phyloP scores from a whole-genome alignment of 2,888 invertebrate genomes.

The Troides helena region DNA sequence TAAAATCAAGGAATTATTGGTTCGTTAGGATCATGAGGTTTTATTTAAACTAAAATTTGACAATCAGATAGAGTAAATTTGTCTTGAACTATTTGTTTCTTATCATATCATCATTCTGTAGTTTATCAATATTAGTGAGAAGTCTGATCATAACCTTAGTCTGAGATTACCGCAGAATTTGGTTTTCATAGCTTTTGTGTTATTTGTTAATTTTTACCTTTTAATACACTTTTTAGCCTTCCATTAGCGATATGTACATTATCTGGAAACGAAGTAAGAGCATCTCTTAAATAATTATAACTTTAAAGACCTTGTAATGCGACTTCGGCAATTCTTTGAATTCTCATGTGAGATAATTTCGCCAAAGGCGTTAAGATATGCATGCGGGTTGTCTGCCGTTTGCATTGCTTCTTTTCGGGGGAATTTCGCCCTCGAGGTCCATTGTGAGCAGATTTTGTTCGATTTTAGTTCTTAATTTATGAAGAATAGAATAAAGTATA shows the following conservation, averaged over 20 bases:
- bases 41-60: no score
- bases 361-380: conserved; percentile 20
- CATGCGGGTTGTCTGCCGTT: background rate
- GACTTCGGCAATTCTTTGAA: conserved; percentile 7
- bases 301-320: background rate
- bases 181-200: no score
- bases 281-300: conserved; percentile 7
- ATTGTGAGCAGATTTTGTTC: background rate
- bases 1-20: no score
- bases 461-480: background rate
- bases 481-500: no score
- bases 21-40: no score
- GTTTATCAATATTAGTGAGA: no score
- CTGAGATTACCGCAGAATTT: no score
- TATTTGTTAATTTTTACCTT: background rate
- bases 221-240: background rate
- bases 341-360: conserved; percentile 2
- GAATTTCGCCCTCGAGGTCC: conserved; percentile 13
- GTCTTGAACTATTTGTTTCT: no score
- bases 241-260: background rate
- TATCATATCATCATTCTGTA: no score
- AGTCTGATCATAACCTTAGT: no score
- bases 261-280: background rate
- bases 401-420: conserved; percentile 1
- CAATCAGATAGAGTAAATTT: no score